These are phyloP conservation scores for Marasmarcha lunaedactyla DNA, from an alignment of 2,888 invertebrate genomes.

Conservation along the genomic window DNA sequence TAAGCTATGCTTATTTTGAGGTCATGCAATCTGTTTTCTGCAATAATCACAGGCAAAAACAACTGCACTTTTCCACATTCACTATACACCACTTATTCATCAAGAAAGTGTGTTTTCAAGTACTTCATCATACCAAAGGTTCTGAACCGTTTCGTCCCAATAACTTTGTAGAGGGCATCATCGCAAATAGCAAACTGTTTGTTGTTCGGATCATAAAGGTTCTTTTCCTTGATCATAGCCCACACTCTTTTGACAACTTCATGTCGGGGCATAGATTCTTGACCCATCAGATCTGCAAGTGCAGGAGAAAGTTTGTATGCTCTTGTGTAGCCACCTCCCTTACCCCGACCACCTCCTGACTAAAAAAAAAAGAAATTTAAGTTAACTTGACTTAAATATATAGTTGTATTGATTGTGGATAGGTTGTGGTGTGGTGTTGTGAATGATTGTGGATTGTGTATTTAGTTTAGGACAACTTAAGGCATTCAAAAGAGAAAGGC, in stretches of 20 bases:
- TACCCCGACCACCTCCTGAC: constrained; percentile 54
- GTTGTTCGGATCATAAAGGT: constrained; percentile 93
- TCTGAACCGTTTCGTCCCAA: constrained; percentile 92
- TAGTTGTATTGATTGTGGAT: too few relatives aligned
- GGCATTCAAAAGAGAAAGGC: too few relatives aligned
- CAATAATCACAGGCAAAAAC: too few relatives aligned
- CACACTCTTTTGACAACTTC: constrained; percentile 91
- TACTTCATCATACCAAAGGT: constrained; percentile 98
- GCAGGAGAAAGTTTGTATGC: constrained; percentile 87
- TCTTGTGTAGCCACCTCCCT: constrained; percentile 85
- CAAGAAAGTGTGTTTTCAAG: constrained; percentile 87
- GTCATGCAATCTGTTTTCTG: too few relatives aligned
- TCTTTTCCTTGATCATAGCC: constrained; percentile 89
- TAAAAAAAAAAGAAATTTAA: background rate
- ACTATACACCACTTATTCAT: constrained; percentile 39
- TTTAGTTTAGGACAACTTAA: too few relatives aligned
- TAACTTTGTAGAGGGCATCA: constrained; percentile 87
- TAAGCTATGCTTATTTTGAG: too few relatives aligned
- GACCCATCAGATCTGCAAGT: constrained; percentile 86
- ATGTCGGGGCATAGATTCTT: constrained; percentile 85
- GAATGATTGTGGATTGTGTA: too few relatives aligned
- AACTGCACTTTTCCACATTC: too few relatives aligned
- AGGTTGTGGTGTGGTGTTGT: too few relatives aligned
- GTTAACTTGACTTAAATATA: too few relatives aligned
- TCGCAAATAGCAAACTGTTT: constrained; percentile 96